These are phyloP conservation scores for Bicyclus anynana DNA, from an alignment of 1,140 invertebrate species.

Conservation along the genomic window DNA sequence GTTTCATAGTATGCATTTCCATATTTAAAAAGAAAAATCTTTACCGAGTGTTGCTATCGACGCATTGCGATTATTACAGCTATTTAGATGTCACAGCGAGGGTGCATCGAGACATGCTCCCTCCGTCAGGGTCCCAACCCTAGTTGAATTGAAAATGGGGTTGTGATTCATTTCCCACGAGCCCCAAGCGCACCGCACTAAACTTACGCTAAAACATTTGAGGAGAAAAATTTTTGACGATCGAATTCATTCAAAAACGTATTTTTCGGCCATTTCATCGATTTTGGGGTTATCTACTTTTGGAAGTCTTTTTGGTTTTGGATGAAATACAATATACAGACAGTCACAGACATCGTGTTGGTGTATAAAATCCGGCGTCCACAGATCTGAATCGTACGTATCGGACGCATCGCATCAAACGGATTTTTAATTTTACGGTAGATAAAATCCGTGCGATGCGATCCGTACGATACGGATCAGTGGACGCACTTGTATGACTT, in stretches of 20 bases:
- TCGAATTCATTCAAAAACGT: neutral
- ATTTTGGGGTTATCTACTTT: neutral
- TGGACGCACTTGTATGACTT: no score
- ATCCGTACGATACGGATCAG: no score
- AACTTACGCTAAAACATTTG: constrained; percentile 43
- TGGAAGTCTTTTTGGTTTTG: no score
- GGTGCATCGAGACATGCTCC: constrained; percentile 55
- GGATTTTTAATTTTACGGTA: no score
- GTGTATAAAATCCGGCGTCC: no score
- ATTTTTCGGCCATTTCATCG: neutral
- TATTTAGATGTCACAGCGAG: constrained; percentile 62
- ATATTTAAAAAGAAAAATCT: neutral
- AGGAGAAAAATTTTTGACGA: constrained; percentile 14
- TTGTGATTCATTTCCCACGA: constrained; percentile 76
- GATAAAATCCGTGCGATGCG: no score
- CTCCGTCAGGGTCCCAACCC: constrained; percentile 57
- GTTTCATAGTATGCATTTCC: neutral
- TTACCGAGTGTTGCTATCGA: constrained; percentile 18
- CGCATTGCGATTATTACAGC: constrained; percentile 65
- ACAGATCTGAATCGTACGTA: no score
- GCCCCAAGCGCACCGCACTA: constrained; percentile 46
- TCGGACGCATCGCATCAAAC: no score
- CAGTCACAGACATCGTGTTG: no score
- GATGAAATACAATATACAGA: no score
- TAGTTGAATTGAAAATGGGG: constrained; percentile 70